Conservation (phyloP, 2,113 vertebrate species). For the Dissostichus mawsoni region DNA sequence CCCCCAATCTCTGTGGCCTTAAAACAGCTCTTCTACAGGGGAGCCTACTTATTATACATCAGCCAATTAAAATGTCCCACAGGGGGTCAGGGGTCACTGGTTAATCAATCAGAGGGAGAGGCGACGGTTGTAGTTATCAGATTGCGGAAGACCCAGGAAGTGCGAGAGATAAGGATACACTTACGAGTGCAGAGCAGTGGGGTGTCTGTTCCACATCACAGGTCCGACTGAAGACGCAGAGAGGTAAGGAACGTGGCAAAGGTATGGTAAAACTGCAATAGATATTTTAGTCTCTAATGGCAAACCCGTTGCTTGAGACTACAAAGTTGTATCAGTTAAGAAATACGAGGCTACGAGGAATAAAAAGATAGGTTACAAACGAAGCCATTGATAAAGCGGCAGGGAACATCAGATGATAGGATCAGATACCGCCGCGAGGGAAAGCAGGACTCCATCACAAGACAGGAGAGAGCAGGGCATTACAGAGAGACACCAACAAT, state of each 20-base stretch:
- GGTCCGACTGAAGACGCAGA: not conserved
- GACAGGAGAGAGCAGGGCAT: conserved; percentile 27
- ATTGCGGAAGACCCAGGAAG: conserved; percentile 52
- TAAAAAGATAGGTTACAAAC: conserved; percentile 15
- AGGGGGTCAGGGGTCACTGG: conserved; percentile 74
- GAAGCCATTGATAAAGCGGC: conserved; percentile 22
- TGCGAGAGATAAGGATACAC: conserved; percentile 62
- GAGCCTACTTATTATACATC: conserved; percentile 73
- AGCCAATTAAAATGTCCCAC: conserved; percentile 78
- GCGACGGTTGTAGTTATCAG: conserved; percentile 73
- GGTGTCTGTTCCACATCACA: conserved; percentile 40
- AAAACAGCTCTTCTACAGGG: conserved; percentile 58
- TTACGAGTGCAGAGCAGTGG: conserved; percentile 48
- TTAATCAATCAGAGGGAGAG: conserved; percentile 82
- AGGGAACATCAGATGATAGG: conserved; percentile 33
- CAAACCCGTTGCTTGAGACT: not conserved
- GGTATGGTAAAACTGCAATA: not conserved
- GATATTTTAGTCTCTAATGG: not conserved
- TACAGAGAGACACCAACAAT: conserved; percentile 26
- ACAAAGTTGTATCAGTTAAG: not conserved
- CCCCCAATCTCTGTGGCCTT: conserved; percentile 49
- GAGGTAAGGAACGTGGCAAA: not conserved
- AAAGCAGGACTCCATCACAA: conserved; percentile 35
- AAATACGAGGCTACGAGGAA: not conserved
- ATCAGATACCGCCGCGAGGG: conserved; percentile 4